Evolutionary conservation across 2,888 invertebrate species (phyloP).

Genomic region (Phymatocera aterrima): DNA sequence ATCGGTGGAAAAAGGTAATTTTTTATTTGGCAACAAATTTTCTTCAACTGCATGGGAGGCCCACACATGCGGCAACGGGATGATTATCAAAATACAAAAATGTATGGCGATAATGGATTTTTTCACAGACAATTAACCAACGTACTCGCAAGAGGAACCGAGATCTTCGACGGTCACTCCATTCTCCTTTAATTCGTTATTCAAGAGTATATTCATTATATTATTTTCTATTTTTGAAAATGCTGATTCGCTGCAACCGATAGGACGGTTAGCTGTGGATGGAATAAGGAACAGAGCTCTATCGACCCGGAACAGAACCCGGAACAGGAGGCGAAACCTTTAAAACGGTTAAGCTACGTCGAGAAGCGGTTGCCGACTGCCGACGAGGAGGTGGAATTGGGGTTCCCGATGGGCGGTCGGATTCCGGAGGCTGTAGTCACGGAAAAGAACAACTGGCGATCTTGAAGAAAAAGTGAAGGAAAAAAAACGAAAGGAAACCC

Average conservation of each 20-base stretch:
- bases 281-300: conserved; percentile 41
- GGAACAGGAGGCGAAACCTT: conserved; percentile 45
- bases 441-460: conserved; percentile 38
- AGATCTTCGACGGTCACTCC: too few relatives aligned
- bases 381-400: neutral
- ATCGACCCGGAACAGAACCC: conserved; percentile 44
- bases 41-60: too few relatives aligned
- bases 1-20: too few relatives aligned
- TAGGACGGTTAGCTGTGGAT: neutral
- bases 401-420: neutral
- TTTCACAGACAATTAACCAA: too few relatives aligned
- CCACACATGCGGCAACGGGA: too few relatives aligned
- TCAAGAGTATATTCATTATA: neutral
- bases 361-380: conserved; percentile 39
- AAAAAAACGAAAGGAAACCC: neutral
- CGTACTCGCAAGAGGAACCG: too few relatives aligned
- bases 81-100: too few relatives aligned
- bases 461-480: neutral
- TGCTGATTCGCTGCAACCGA: conserved; percentile 17
- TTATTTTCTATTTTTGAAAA: neutral
- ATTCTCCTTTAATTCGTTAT: neutral
- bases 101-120: too few relatives aligned
- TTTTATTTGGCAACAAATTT: too few relatives aligned
- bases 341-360: conserved; percentile 43
- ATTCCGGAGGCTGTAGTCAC: conserved; percentile 8